phyloP scores from a whole-genome alignment of 2,113 vertebrate species.

The Coracopsis vasa region DNA sequence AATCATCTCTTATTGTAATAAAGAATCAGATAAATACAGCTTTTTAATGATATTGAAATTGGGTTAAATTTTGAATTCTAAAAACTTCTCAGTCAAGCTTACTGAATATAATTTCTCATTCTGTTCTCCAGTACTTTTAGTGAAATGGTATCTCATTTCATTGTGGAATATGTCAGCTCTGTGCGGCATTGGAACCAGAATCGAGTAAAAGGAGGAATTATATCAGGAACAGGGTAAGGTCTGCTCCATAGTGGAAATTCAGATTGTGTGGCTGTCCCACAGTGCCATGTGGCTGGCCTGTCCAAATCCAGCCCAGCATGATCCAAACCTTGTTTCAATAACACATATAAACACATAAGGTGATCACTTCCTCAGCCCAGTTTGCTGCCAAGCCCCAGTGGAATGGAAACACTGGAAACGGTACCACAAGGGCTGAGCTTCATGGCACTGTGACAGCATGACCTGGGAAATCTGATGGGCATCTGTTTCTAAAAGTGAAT shows the following conservation, averaged over 20 bases:
- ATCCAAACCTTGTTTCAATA: neutral
- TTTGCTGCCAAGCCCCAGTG: neutral
- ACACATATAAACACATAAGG: neutral
- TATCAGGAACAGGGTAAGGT: neutral
- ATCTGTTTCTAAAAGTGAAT: neutral
- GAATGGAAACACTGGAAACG: fast-evolving
- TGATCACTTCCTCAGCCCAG: neutral
- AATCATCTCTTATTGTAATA: neutral
- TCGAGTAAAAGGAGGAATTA: neutral
- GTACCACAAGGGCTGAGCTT: neutral
- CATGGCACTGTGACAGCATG: neutral
- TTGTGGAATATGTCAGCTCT: neutral
- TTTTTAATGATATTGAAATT: neutral
- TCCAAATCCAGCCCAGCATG: neutral
- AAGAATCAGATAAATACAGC: neutral
- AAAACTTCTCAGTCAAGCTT: neutral
- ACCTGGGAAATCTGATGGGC: neutral
- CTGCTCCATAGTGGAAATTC: neutral
- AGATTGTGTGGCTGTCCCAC: neutral
- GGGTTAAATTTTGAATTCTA: neutral
- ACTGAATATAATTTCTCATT: neutral
- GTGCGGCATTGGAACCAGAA: neutral
- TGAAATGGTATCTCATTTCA: neutral
- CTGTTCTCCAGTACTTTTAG: neutral
- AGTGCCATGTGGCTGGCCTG: neutral